Evolutionary conservation across 2,888 invertebrate genomes (phyloP).

Genomic region (Escarpia spicata): DNA sequence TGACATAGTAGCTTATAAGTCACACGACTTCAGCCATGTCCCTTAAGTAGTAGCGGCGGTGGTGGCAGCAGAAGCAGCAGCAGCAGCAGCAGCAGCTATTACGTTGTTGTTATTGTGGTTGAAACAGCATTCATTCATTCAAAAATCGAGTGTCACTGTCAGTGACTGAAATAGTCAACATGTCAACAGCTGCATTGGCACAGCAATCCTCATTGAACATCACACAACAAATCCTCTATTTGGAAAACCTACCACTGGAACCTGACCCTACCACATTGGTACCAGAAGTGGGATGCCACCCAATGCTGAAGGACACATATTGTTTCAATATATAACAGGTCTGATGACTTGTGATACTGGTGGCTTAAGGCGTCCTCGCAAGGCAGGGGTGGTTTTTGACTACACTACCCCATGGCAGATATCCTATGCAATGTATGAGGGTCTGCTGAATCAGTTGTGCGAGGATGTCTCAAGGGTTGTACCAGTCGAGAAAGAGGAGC

Average conservation of each 20-base stretch:
- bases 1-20: too few species aligned
- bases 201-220: not conserved
- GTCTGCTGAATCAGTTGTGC: too few species aligned
- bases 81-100: too few species aligned
- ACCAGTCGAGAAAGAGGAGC: conserved; percentile 97
- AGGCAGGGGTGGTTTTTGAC: too few species aligned
- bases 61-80: too few species aligned
- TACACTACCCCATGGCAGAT: too few species aligned
- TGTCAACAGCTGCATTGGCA: not conserved
- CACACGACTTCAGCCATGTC: too few species aligned
- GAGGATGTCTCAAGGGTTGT: conserved; percentile 73
- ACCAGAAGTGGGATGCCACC: not conserved
- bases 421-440: too few species aligned
- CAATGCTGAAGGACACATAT: not conserved
- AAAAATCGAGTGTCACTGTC: not conserved
- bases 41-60: too few species aligned
- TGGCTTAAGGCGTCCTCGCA: too few species aligned
- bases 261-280: not conserved
- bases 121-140: not conserved
- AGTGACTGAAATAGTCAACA: not conserved
- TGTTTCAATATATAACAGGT: not conserved
- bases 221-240: not conserved
- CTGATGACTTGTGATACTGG: not conserved
- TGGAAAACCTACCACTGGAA: not conserved
- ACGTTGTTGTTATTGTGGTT: not conserved